Evolutionary conservation across 1,140 invertebrate species (phyloP).

Genomic region (Coptotermes formosanus): DNA sequence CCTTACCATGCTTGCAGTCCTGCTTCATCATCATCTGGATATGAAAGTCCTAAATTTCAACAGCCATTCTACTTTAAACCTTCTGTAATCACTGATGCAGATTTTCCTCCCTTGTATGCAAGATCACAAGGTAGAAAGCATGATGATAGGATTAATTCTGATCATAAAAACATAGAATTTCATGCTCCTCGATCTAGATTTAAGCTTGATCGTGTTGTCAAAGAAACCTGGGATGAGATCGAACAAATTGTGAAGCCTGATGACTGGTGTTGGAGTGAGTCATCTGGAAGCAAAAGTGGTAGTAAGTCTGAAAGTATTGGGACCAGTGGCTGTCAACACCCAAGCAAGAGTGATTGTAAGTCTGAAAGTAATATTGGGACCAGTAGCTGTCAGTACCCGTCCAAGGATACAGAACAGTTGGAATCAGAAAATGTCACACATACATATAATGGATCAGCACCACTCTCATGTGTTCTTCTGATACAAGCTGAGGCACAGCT

Average conservation of each 20-base stretch:
- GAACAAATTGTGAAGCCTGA: too few species aligned
- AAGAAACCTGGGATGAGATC: too few species aligned
- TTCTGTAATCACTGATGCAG: not conserved
- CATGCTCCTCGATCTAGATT: not conserved
- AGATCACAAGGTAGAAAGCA: not conserved
- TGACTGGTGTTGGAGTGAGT: too few species aligned
- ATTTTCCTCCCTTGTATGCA: not conserved
- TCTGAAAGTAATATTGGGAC: not conserved
- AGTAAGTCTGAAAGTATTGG: not conserved
- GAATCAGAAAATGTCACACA: too few species aligned
- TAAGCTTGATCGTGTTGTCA: too few species aligned
- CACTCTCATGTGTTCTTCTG: constrained; percentile 38
- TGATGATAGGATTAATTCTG: not conserved
- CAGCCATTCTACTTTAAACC: not conserved
- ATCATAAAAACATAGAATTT: not conserved
- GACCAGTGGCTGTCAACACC: not conserved
- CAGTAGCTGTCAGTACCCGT: too few species aligned
- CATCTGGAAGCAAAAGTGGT: too few species aligned
- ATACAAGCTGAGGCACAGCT: constrained; percentile 43
- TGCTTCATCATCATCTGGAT: not conserved
- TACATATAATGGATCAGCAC: not conserved
- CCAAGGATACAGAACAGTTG: too few species aligned
- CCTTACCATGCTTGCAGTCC: not conserved
- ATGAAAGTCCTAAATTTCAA: not conserved
- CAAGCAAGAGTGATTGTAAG: too few species aligned